Conservation (phyloP, 2,113 vertebrate species). For the Podocnemis expansa region DNA sequence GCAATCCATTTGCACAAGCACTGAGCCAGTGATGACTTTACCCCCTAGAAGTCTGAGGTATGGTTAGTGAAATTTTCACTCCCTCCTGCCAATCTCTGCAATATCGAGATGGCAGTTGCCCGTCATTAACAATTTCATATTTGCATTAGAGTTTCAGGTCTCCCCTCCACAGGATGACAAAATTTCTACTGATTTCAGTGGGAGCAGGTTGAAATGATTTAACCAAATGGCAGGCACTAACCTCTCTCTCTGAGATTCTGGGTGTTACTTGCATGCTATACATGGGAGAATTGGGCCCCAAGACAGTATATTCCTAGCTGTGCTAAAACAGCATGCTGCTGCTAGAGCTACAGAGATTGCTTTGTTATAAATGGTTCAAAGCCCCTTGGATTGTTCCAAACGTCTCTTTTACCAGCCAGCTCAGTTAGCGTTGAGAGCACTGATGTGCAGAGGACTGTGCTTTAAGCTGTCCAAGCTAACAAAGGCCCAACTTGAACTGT, state of each 20-base stretch:
- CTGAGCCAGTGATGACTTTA: neutral
- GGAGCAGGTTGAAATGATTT: neutral
- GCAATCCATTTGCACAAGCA: neutral
- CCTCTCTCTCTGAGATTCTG: neutral
- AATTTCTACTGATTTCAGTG: neutral
- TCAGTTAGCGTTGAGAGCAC: slow-evolving; percentile 32
- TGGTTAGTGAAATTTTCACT: neutral
- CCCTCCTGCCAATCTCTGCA: fast-evolving
- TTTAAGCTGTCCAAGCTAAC: no score
- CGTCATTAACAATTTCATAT: neutral
- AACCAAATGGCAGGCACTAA: neutral
- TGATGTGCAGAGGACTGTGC: neutral
- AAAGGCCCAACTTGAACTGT: no score
- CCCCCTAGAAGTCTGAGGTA: neutral
- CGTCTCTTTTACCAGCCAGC: slow-evolving; percentile 29
- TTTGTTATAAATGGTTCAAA: neutral
- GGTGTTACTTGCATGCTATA: neutral
- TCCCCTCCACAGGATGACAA: neutral
- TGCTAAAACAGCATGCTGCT: neutral
- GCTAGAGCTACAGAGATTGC: slow-evolving; percentile 34
- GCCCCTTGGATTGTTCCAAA: slow-evolving; percentile 13
- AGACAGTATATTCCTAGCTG: slow-evolving; percentile 23
- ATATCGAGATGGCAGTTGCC: neutral
- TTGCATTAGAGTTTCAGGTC: fast-evolving
- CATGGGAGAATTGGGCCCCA: neutral